A percentile compares a stretch with the other conserved stretches of the same genome.
Conservation (phyloP, 2,113 vertebrate genomes). For the Serilophus lunatus region DNA sequence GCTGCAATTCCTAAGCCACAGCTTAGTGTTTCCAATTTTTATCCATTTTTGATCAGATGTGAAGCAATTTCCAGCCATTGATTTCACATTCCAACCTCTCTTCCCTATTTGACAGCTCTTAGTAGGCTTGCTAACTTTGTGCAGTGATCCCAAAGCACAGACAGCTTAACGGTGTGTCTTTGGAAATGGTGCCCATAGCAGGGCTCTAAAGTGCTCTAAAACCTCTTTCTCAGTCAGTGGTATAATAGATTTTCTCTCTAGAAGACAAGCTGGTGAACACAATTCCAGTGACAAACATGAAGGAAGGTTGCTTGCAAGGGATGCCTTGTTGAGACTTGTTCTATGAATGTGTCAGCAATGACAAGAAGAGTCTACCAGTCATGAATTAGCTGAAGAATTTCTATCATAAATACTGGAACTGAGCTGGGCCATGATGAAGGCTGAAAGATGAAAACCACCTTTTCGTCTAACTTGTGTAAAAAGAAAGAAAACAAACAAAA, state of each 20-base stretch:
- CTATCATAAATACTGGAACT: neutral
- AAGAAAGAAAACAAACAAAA: neutral
- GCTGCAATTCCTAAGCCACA: accelerated
- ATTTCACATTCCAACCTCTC: neutral
- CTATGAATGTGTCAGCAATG: neutral
- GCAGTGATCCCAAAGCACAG: neutral
- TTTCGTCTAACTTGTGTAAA: neutral
- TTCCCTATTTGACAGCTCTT: neutral
- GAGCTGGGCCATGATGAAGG: neutral
- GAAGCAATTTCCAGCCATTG: neutral
- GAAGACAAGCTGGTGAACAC: neutral
- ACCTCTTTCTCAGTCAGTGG: neutral
- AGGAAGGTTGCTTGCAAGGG: neutral
- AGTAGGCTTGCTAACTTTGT: neutral
- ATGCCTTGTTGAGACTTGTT: neutral
- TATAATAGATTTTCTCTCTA: neutral
- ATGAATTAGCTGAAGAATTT: neutral
- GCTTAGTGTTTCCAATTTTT: neutral
- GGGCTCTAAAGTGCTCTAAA: neutral
- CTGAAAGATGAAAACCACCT: neutral
- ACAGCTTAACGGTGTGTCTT: accelerated
- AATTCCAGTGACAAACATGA: neutral
- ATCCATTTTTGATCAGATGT: accelerated
- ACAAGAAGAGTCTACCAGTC: neutral
- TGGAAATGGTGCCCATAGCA: neutral